A percentile compares a stretch with the other conserved stretches of the same genome.
These are phyloP conservation scores for Tetramorium simillimum DNA, from an alignment of 1,140 invertebrate species.

Conservation along the genomic window DNA sequence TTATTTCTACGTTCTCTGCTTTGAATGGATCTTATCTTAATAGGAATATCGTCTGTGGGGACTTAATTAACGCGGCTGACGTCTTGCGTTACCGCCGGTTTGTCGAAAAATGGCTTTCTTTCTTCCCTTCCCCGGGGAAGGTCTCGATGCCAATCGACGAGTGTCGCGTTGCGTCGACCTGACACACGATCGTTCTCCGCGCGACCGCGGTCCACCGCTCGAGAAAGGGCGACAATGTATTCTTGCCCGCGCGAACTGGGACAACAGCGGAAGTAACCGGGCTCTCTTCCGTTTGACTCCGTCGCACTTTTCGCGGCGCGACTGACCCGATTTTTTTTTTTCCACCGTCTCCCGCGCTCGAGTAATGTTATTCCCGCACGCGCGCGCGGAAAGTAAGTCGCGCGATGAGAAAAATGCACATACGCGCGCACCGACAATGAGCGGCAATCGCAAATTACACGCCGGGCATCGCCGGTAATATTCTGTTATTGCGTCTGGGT, in stretches of 20 bases:
- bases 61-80: not conserved
- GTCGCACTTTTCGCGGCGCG: slow-evolving; percentile 47
- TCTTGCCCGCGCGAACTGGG: not conserved
- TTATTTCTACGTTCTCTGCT: not conserved
- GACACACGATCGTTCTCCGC: slow-evolving; percentile 51
- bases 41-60: not conserved
- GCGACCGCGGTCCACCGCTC: slow-evolving; percentile 60
- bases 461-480: not conserved
- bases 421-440: slow-evolving; percentile 8
- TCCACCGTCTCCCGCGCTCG: not conserved
- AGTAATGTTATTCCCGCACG: not conserved
- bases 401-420: slow-evolving; percentile 42
- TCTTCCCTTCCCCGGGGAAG: not conserved
- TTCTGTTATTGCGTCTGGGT: not conserved
- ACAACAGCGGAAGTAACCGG: not conserved
- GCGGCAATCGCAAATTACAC: slow-evolving; percentile 10
- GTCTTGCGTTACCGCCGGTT: not conserved
- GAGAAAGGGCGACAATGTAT: slow-evolving; percentile 27
- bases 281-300: not conserved
- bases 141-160: not conserved
- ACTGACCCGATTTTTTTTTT: slow-evolving; percentile 17
- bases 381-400: slow-evolving; percentile 47
- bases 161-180: slow-evolving; percentile 54
- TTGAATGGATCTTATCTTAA: slow-evolving; percentile 14
- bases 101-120: not conserved